Evolutionary conservation across 2,113 vertebrate genomes (phyloP).

Genomic region (Lates calcarifer): DNA sequence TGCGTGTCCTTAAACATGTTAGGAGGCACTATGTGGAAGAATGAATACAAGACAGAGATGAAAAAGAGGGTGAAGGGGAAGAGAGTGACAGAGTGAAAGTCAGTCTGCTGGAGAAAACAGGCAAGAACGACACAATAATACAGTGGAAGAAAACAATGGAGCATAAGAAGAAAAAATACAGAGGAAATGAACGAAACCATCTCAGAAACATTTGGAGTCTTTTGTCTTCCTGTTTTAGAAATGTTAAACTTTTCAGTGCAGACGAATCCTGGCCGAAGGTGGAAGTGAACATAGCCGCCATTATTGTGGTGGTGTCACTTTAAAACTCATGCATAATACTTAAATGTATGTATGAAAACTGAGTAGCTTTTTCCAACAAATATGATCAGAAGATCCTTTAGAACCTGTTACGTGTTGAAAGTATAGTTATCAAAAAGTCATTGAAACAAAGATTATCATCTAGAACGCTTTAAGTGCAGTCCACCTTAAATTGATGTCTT

Average conservation of each 20-base stretch:
- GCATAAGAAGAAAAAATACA: neutral
- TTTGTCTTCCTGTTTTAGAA: neutral
- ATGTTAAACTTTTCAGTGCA: neutral
- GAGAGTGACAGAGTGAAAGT: neutral
- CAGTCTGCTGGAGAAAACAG: neutral
- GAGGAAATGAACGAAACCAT: neutral
- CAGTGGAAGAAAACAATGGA: neutral
- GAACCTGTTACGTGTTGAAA: neutral
- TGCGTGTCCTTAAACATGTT: neutral
- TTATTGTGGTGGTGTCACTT: neutral
- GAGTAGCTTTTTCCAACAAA: neutral
- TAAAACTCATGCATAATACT: too few species aligned
- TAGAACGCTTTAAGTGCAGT: neutral
- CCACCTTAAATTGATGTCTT: neutral
- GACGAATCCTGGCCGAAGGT: neutral
- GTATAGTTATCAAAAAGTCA: neutral
- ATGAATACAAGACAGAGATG: neutral
- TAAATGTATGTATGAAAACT: neutral
- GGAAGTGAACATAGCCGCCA: neutral
- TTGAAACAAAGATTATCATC: neutral
- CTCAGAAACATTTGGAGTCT: neutral
- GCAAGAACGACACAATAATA: neutral
- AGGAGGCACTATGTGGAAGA: neutral
- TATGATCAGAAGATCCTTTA: neutral
- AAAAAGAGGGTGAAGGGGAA: neutral